Base-by-base conservation (phyloP, 2,888 invertebrate species). In the Sipha maydis region DNA sequence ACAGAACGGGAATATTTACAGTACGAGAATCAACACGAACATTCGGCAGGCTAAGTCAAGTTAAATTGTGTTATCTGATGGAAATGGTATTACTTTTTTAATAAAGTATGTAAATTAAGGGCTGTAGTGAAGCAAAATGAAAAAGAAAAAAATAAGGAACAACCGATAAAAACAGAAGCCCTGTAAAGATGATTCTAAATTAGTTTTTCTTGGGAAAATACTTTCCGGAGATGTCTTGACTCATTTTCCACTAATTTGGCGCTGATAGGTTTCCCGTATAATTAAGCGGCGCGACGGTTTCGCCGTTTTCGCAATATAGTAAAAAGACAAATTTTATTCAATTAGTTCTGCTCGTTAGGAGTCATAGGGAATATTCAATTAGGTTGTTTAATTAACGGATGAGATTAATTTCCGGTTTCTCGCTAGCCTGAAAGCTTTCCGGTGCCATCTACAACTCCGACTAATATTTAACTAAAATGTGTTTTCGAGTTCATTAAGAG, bases 381-480 rank as follows among this genome's bases (percentile, higher is more conserved):
- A 82, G 82, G 56, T 19, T 48, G 82, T 82, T 88, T 88, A 88
- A 82, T 88, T 82, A 88, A 82, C 82, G 82, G 82, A 88, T 82
- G 80, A 88, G 80, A 82, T 88, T 88, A 88, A 88, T 88, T 88
- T 88, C 88, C 88, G 88, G 88, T 88, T 82, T 86, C 61, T 86
- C 79, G 79, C 56, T 8, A 3, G 73, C 28, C 71, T 28, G 41
- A 86, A 80, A 86, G 71, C 79, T 79, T 86, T 80, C 80, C 86
- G 86, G 80, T 61, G 80, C 75, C 73, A 41, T 56, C 61, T 56
- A 67, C 38, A 21, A 41, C 41, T 28, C n/a, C 25, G 34, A 41
- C 14, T 56, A 83, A 83, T 75, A 83, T 83, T 75, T 28, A 14
- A 56, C 38, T 75, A 75, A n/a, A 75, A 34, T 48, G 1, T 14